These are phyloP conservation scores for Cryptus armator DNA, from an alignment of 2,888 invertebrate species.

Conservation along the genomic window DNA sequence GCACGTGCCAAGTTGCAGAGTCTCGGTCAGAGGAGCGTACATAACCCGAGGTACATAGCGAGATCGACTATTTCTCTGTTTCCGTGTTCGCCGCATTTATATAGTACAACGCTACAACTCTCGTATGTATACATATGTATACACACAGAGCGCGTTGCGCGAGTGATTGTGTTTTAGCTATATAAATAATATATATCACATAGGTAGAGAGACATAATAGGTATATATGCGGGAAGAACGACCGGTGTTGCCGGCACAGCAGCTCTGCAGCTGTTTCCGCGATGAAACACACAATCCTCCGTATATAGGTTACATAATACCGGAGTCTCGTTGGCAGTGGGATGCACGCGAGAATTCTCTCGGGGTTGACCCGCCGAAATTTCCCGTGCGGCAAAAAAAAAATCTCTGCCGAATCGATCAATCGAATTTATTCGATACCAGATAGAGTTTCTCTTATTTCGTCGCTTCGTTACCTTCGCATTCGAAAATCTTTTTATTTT, in stretches of 20 bases:
- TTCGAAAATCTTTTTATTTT: background rate
- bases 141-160: conserved; percentile 11
- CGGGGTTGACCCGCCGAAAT: conserved; percentile 2
- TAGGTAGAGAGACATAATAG: conserved; percentile 25
- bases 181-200: conserved; percentile 23
- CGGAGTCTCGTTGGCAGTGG: background rate
- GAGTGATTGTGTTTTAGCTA: conserved; percentile 48
- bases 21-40: conserved; percentile 54
- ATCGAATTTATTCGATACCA: background rate
- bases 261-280: conserved; percentile 66
- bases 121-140: conserved; percentile 14
- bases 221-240: conserved; percentile 36
- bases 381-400: conserved; percentile 23
- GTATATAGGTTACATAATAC: background rate
- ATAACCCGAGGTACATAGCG: conserved; percentile 35
- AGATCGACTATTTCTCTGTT: conserved; percentile 42
- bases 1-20: conserved; percentile 56
- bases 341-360: background rate
- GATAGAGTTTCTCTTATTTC: background rate
- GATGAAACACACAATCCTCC: conserved; percentile 39
- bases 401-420: background rate
- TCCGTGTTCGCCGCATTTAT: conserved; percentile 54
- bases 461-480: background rate
- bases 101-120: conserved; percentile 55
- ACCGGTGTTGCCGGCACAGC: conserved; percentile 61